These are phyloP conservation scores for Etheostoma cragini DNA, from an alignment of 2,113 vertebrate species.

Conservation along the genomic window DNA sequence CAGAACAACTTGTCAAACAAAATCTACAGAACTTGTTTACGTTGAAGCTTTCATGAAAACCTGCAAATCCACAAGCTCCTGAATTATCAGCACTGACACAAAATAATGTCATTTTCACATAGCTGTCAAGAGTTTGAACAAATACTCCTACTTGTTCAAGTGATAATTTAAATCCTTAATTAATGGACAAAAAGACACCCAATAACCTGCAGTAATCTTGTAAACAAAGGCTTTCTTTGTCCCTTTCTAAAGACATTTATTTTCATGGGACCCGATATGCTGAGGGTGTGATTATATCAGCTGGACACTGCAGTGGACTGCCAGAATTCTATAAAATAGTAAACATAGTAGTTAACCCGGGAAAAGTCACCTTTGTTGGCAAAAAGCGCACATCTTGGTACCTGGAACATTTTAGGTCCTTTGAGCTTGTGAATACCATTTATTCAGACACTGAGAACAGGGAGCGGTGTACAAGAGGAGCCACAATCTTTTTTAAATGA, in stretches of 20 bases:
- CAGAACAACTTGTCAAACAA: neutral
- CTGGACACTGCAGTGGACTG: slow-evolving; percentile 30
- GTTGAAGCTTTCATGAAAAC: neutral
- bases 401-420: too few species aligned
- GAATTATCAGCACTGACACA: neutral
- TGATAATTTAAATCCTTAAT: slow-evolving; percentile 7
- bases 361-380: neutral
- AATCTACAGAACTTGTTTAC: neutral
- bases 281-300: slow-evolving; percentile 6
- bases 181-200: neutral
- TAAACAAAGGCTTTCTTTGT: neutral
- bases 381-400: too few species aligned
- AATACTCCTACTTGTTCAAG: neutral
- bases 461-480: too few species aligned
- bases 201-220: slow-evolving; percentile 15
- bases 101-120: neutral
- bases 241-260: slow-evolving; percentile 13
- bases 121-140: neutral
- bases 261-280: slow-evolving; percentile 15
- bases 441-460: neutral
- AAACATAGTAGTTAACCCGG: neutral
- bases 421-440: too few species aligned
- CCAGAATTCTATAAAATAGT: slow-evolving; percentile 13
- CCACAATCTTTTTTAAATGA: too few species aligned
- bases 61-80: neutral